Percentiles rank a stretch among this genome's conserved stretches.
phyloP scores from a whole-genome alignment of 2,888 invertebrate genomes.

The Andricus quercusramuli region DNA sequence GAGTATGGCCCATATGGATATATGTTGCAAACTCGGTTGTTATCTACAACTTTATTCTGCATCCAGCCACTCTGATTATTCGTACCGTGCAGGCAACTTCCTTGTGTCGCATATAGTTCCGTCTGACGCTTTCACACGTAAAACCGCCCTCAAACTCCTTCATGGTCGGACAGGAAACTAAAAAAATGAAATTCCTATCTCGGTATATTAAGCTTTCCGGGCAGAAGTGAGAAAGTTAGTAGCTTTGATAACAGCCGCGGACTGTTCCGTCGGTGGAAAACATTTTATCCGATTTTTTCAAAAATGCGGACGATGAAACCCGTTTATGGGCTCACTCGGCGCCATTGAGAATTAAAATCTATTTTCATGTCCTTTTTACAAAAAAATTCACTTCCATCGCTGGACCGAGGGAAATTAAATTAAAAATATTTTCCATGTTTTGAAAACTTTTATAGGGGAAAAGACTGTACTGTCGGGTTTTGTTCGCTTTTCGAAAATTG shows the following conservation, averaged over 20 bases:
- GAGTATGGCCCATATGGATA: slow-evolving; percentile 5
- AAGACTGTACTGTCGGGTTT: background rate
- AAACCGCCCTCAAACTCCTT: background rate
- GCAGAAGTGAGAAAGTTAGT: background rate
- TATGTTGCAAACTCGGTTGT: slow-evolving; percentile 22
- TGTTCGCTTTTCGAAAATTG: background rate
- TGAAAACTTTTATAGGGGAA: slow-evolving; percentile 1
- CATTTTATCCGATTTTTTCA: background rate
- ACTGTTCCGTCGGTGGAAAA: background rate
- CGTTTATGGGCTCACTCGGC: background rate
- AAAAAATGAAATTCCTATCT: slow-evolving; percentile 4
- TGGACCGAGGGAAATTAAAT: background rate
- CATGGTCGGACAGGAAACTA: background rate
- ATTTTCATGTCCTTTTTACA: background rate
- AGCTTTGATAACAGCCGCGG: background rate
- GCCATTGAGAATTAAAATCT: slow-evolving; percentile 19
- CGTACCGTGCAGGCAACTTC: slow-evolving; percentile 25
- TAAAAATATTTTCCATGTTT: background rate
- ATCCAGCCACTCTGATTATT: slow-evolving; percentile 26
- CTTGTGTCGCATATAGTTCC: slow-evolving; percentile 11
- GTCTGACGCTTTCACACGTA: slow-evolving; percentile 4
- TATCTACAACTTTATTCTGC: slow-evolving; percentile 35
- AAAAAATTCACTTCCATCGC: background rate
- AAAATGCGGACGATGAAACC: background rate
- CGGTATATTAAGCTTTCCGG: background rate